Conservation (phyloP, 2,888 invertebrate genomes). For the Drosophila dives region DNA sequence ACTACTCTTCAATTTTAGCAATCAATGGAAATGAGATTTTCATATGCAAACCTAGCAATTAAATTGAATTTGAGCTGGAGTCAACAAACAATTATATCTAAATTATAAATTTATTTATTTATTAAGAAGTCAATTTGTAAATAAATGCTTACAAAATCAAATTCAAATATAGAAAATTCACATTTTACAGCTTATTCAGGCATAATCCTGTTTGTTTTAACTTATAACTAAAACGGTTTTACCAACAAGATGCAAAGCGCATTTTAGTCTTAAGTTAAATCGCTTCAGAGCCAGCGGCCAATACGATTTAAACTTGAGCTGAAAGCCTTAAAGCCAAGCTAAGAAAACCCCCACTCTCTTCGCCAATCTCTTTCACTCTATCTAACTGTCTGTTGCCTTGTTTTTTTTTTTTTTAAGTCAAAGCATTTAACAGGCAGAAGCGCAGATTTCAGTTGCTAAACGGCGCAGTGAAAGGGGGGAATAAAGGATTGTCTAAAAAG, state of each 20-base stretch:
- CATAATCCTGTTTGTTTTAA: neutral
- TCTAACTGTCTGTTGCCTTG: slow-evolving; percentile 26
- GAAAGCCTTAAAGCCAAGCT: slow-evolving; percentile 8
- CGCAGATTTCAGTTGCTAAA: slow-evolving; percentile 38
- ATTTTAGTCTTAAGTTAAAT: slow-evolving; percentile 58
- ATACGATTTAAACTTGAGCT: slow-evolving; percentile 15
- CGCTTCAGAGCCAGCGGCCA: slow-evolving; percentile 38
- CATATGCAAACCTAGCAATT: neutral
- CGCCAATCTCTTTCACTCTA: neutral
- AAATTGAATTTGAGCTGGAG: neutral
- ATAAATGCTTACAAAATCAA: neutral
- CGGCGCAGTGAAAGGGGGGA: neutral
- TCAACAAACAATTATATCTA: neutral
- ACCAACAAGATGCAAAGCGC: slow-evolving; percentile 31
- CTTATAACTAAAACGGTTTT: neutral
- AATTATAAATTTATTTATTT: neutral
- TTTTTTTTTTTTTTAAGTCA: slow-evolving; percentile 24
- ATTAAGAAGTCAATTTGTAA: neutral
- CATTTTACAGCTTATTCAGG: neutral
- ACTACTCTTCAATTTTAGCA: slow-evolving; percentile 2
- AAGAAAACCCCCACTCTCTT: neutral
- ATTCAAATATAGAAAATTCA: neutral
- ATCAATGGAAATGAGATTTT: neutral
- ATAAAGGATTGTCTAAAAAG: slow-evolving; percentile 35
- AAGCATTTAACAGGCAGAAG: slow-evolving; percentile 36